Evolutionary conservation across 1,140 invertebrate species (phyloP).

Genomic region (Eubasilissa regina): DNA sequence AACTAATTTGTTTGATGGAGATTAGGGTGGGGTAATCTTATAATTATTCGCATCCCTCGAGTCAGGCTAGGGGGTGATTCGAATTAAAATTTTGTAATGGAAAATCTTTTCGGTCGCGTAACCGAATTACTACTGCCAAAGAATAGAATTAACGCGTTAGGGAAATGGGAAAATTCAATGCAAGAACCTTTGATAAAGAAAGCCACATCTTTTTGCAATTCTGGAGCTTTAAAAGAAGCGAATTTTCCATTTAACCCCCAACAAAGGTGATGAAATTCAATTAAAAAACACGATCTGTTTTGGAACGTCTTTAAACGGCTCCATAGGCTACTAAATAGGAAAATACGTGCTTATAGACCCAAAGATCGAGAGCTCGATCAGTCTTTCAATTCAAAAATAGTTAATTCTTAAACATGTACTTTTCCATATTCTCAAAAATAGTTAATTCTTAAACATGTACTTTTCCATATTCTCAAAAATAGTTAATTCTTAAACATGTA

Average conservation of each 20-base stretch:
- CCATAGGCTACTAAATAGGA: too few relatives aligned
- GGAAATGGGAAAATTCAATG: constrained; percentile 49
- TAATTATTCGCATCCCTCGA: constrained; percentile 17
- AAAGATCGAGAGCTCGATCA: too few relatives aligned
- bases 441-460: too few relatives aligned
- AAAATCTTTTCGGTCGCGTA: constrained; percentile 48
- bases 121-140: constrained; percentile 48
- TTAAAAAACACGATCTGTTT: background rate
- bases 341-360: too few relatives aligned
- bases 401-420: too few relatives aligned
- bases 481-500: too few relatives aligned
- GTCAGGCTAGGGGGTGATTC: background rate
- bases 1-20: background rate
- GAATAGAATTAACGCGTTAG: constrained; percentile 47
- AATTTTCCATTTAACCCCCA: background rate
- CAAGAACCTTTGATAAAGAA: constrained; percentile 12
- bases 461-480: too few relatives aligned
- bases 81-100: constrained; percentile 33
- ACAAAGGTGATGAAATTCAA: background rate
- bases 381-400: too few relatives aligned
- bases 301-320: too few relatives aligned
- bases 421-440: too few relatives aligned
- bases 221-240: background rate
- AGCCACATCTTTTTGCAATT: background rate
- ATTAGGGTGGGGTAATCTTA: background rate